phyloP scores from a whole-genome alignment of 2,888 invertebrate genomes.

The Nemapogon koenigi region DNA sequence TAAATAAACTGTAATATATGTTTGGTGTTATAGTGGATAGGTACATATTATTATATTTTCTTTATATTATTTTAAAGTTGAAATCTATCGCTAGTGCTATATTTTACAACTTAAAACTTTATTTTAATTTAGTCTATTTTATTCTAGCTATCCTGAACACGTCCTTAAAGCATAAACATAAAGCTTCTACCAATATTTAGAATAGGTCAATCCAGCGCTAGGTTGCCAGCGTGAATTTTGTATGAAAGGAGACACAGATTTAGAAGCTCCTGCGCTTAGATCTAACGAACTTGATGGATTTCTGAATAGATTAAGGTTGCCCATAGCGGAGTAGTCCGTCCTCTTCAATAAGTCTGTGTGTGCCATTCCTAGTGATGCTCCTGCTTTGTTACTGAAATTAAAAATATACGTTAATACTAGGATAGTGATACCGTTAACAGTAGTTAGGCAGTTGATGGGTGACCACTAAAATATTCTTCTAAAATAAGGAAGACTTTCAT shows the following conservation, averaged over 20 bases:
- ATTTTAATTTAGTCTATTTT: too few relatives aligned
- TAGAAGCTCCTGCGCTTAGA: constrained; percentile 28
- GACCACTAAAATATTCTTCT: constrained; percentile 1
- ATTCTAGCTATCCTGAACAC: too few relatives aligned
- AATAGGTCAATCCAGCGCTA: constrained; percentile 21
- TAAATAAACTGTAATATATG: too few relatives aligned
- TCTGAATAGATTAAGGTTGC: constrained; percentile 28
- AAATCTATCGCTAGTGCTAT: too few relatives aligned
- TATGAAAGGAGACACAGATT: constrained; percentile 25
- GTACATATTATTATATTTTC: too few relatives aligned
- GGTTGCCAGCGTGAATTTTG: constrained; percentile 26
- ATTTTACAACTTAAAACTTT: too few relatives aligned
- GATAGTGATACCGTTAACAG: too few relatives aligned
- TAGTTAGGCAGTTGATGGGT: neutral
- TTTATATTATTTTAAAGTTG: too few relatives aligned
- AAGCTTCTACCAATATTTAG: constrained; percentile 8
- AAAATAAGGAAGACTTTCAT: neutral
- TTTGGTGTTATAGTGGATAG: too few relatives aligned
- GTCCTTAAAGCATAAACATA: too few relatives aligned
- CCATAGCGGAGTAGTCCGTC: constrained; percentile 28
- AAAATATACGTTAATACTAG: too few relatives aligned
- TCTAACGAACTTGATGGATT: constrained; percentile 23
- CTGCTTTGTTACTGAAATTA: constrained; percentile 24
- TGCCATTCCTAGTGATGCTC: constrained; percentile 23
- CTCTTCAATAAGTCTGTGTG: constrained; percentile 25